These are phyloP conservation scores for Pollenia griseotomentosa DNA, from an alignment of 2,888 invertebrate genomes.

Conservation along the genomic window DNA sequence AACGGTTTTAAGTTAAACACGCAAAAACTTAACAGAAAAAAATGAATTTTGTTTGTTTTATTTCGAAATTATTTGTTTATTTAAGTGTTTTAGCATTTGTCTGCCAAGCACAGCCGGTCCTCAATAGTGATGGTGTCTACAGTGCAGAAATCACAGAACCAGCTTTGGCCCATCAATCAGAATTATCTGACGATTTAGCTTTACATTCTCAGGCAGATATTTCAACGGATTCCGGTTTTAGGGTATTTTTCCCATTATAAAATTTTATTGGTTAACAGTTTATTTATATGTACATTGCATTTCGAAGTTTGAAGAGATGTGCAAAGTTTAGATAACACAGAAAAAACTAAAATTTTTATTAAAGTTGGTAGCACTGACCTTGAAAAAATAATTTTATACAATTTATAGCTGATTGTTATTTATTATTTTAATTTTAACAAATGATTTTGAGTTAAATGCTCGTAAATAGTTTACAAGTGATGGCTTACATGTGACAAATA, in stretches of 20 bases:
- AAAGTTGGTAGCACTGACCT: neutral
- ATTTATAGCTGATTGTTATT: neutral
- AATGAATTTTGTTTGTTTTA: constrained; percentile 26
- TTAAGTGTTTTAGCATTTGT: constrained; percentile 34
- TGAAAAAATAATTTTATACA: constrained; percentile 9
- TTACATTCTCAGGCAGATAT: constrained; percentile 73
- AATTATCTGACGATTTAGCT: constrained; percentile 37
- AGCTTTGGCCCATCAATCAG: constrained; percentile 22
- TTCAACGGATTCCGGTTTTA: constrained; percentile 76
- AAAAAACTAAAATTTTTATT: neutral
- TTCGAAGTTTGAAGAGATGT: neutral
- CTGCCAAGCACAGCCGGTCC: constrained; percentile 51
- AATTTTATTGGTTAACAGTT: neutral
- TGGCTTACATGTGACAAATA: too few relatives aligned
- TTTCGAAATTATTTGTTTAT: constrained; percentile 44
- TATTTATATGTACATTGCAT: constrained; percentile 21
- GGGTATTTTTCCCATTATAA: constrained; percentile 75
- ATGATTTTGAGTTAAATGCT: too few relatives aligned
- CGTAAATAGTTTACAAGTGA: too few relatives aligned
- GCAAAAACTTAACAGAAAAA: neutral
- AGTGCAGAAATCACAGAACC: constrained; percentile 67
- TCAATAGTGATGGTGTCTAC: constrained; percentile 75
- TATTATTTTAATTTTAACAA: neutral
- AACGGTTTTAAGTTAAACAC: neutral
- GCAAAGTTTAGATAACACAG: neutral